Base-by-base conservation (phyloP, 2,113 vertebrate genomes). In the Tapirus terrestris region DNA sequence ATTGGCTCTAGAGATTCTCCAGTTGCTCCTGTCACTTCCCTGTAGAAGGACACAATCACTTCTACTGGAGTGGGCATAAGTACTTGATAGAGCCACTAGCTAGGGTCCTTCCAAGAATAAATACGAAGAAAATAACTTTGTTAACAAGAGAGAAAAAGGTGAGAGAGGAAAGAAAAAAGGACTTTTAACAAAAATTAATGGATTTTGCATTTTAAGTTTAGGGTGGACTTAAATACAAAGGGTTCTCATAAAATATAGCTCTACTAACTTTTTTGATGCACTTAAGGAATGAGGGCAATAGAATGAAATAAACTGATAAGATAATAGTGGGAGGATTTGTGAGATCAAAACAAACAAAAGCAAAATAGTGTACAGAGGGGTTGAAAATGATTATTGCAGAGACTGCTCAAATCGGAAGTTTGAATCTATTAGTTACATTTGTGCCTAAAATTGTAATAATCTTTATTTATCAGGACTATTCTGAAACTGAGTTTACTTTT, bases 401-500 rank as follows among this genome's bases (percentile, higher is more conserved):
- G 68, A 31, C 87, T 67, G 76, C 20, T 70, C 51, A 92, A 76
- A 85, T 6, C 81, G 67, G 60, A 70, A 21, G 13, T 43, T 85
- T 93, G 79, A 82, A 48, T 77, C 63, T 92, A 39, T 73, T 36
- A 45, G 43, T 86, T 81, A 80, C 63, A 91, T 89, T 39, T 82
- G 39, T 96, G 16, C 14, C n/a, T 65, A 48, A 72, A 72, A 80
- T 39, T 75, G 5, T 65, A 94, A 83, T 61, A 39, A 75, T 68
- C 21, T 77, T 92, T 85, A 82, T 90, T 94, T 80, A 93, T 86
- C 12, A 91, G 48, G 58, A 86, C 39, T 68, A 91, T 85, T 82
- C 36, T 73, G 31, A 95, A 91, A 86, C 14, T 36, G 36, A 87
- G 21, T 76, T 91, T 96, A 90, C 83, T 87, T 77, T 88, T 90